These are phyloP conservation scores for Bombyx mori DNA, from an alignment of 1,140 invertebrate genomes.

Conservation along the genomic window ASM3026992v2 NC_085128.1:12017001-12017500, in stretches of 20 bases:
- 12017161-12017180: slow-evolving; percentile 37
- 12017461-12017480: slow-evolving; percentile 28
- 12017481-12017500: slow-evolving; percentile 34
- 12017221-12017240: slow-evolving; percentile 61
- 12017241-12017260: slow-evolving; percentile 59
- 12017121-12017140: slow-evolving; percentile 19
- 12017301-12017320: slow-evolving; percentile 71
- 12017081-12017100: background rate
- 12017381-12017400: slow-evolving; percentile 70
- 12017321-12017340: slow-evolving; percentile 68
- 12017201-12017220: slow-evolving; percentile 49
- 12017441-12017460: slow-evolving; percentile 45
- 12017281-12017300: slow-evolving; percentile 64
- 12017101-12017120: slow-evolving; percentile 8
- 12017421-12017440: slow-evolving; percentile 67
- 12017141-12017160: slow-evolving; percentile 25
- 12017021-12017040: too few species aligned
- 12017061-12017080: background rate
- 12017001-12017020: too few species aligned
- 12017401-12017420: slow-evolving; percentile 64
- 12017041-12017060: too few species aligned
- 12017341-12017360: slow-evolving; percentile 67
- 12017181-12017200: slow-evolving; percentile 39
- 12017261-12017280: slow-evolving; percentile 55
- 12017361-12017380: slow-evolving; percentile 64